Evolutionary conservation across 2,113 vertebrate genomes (phyloP).

Genomic region (Lophochroa leadbeateri): DNA sequence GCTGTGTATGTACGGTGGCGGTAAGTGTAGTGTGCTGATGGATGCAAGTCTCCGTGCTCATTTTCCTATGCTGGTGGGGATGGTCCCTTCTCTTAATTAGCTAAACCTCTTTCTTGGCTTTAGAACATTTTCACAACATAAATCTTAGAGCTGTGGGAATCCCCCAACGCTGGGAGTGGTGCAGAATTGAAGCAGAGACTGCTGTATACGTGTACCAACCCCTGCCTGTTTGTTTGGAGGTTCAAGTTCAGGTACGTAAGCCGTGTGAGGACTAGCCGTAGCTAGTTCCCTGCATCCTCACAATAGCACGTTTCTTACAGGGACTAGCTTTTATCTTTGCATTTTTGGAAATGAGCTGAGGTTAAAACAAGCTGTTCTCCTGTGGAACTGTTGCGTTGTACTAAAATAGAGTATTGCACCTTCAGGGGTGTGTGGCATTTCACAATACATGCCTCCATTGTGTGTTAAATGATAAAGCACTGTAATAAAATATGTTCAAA

Average conservation of each 20-base stretch:
- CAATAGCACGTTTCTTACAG: background rate
- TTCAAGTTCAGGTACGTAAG: background rate
- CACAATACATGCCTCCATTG: slow-evolving; percentile 39
- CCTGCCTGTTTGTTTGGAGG: background rate
- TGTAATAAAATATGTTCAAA: slow-evolving; percentile 55
- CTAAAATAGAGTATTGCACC: slow-evolving; percentile 27
- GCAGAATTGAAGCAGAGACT: background rate
- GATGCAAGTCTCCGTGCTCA: fast-evolving
- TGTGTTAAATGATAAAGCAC: slow-evolving; percentile 63
- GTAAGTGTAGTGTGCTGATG: background rate
- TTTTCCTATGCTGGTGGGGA: background rate
- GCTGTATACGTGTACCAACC: background rate
- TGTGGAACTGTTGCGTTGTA: background rate
- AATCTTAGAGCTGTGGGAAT: background rate
- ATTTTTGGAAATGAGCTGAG: slow-evolving; percentile 32
- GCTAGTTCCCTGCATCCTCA: background rate
- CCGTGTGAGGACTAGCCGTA: background rate
- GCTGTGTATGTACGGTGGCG: fast-evolving
- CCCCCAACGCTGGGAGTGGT: fast-evolving
- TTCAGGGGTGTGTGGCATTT: slow-evolving; percentile 53
- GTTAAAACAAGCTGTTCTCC: slow-evolving; percentile 41
- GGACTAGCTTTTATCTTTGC: background rate
- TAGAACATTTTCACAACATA: background rate
- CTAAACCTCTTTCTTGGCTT: background rate
- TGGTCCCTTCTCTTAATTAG: background rate